Evolutionary conservation across 2,797 vertebrate genomes (phyloP).

Genomic region (Leucoraja ocellata): DNA sequence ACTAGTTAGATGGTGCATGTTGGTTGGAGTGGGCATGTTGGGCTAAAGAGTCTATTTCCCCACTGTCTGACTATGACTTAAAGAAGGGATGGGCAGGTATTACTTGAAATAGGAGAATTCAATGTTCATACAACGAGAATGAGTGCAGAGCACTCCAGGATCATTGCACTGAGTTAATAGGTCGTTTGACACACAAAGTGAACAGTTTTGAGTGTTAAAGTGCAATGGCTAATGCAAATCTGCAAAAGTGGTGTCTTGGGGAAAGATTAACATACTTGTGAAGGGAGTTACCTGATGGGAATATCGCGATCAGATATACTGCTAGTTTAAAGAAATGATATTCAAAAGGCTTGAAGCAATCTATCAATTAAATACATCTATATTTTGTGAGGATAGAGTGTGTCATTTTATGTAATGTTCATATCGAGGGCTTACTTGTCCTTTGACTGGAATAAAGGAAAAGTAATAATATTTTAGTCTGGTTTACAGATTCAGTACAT

Average conservation of each 20-base stretch:
- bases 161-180: neutral
- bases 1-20: too few species aligned
- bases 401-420: neutral
- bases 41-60: too few species aligned
- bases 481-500: neutral
- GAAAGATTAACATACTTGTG: neutral
- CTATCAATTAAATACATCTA: constrained; percentile 21
- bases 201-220: neutral
- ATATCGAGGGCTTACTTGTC: neutral
- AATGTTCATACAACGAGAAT: too few species aligned
- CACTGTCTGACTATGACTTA: too few species aligned
- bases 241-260: neutral
- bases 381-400: neutral
- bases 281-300: neutral
- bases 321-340: neutral
- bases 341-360: constrained; percentile 30
- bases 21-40: too few species aligned
- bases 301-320: neutral
- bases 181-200: neutral
- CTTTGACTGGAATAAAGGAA: neutral
- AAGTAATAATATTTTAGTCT: neutral
- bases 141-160: neutral
- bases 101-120: too few species aligned
- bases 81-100: too few species aligned
- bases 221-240: neutral